Base-by-base conservation (phyloP, 2,888 invertebrate genomes). In the Acronicta leporina region DNA sequence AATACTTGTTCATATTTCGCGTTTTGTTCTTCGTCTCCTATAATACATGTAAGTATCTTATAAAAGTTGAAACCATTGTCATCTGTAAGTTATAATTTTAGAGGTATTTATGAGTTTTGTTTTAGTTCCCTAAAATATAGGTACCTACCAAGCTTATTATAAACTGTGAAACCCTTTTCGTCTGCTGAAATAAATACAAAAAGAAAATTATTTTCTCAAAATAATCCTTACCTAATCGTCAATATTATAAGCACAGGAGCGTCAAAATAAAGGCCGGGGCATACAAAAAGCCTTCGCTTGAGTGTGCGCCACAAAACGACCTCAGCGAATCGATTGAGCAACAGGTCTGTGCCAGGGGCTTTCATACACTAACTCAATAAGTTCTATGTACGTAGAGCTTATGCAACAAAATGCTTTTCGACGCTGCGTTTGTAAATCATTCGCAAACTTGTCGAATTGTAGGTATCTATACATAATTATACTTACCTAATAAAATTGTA, bases 251-350 rank as follows among this genome's bases (percentile, higher is more conserved):
- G 27, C 57, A 73, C 53, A 56, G 52, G 50, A 55, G 55, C 64
- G 35, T 65, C 67, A 58, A 71, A 75, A 68, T 75, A 80, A 73
- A 78, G 68, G 61, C 71, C 57, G 55, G 55, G 72, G 63, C 63
- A 75, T 68, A 75, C 63, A 73, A 83, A 78, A 78, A 79, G 76
- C 74, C 63, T 64, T 62, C 72, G 65, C 63, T 75, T 63, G 83
- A 82, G 83, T 80, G 77, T 83, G 84, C 86, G 86, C 83, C 76
- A 74, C 80, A 83, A 82, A 84, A 83, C 80, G 80, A 75, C 68
- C 73, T 75, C 79, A 75, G 68, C 79, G 70, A 87, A 91, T 91
- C 91, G 91, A 91, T 91, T 80, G 82, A 88, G 91, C 91, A 90
- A 91, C 91, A 91, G 90, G 91, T 91, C 75, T 67, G 46, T 62